Percentiles rank a stretch among this genome's conserved stretches.
Conservation (phyloP, 2,888 invertebrate species). For the Dynastes tityus region DNA sequence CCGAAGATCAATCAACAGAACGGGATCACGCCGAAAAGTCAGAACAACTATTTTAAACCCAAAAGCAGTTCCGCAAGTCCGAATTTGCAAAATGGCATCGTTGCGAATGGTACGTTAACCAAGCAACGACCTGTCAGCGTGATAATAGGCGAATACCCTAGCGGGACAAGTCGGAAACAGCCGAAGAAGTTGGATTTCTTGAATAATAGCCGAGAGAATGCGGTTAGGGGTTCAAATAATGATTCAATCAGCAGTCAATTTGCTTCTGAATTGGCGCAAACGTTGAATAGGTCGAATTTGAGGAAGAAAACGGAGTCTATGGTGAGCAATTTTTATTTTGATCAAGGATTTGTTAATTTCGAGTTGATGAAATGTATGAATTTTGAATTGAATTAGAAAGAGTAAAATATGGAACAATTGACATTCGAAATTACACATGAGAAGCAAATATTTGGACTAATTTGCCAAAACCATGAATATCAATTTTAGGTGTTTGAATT, state of each 20-base stretch:
- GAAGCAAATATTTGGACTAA: too few relatives aligned
- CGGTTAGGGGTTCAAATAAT: slow-evolving; percentile 58
- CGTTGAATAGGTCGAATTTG: slow-evolving; percentile 84
- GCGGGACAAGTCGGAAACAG: slow-evolving; percentile 74
- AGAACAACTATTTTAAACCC: slow-evolving; percentile 79
- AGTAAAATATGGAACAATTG: too few relatives aligned
- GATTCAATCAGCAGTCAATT: slow-evolving; percentile 78
- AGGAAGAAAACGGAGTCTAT: slow-evolving; percentile 80
- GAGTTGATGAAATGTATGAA: too few relatives aligned
- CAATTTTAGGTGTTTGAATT: too few relatives aligned
- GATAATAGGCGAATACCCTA: slow-evolving; percentile 81
- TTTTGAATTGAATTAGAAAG: too few relatives aligned
- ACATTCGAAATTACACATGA: too few relatives aligned
- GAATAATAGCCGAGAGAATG: slow-evolving; percentile 67
- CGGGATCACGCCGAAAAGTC: slow-evolving; percentile 77
- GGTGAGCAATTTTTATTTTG: slow-evolving; percentile 68
- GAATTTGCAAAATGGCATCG: slow-evolving; percentile 56
- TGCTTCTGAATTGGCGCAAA: slow-evolving; percentile 83
- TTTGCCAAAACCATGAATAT: too few relatives aligned
- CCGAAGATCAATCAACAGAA: slow-evolving; percentile 80
- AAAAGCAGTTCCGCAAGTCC: slow-evolving; percentile 62
- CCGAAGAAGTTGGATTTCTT: slow-evolving; percentile 84
- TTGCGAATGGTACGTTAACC: slow-evolving; percentile 72
- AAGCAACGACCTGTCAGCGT: slow-evolving; percentile 78
- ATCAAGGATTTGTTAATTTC: neutral